These are phyloP conservation scores for Mythimna lalbum DNA, from an alignment of 2,888 invertebrate genomes.

Conservation along the genomic window DNA sequence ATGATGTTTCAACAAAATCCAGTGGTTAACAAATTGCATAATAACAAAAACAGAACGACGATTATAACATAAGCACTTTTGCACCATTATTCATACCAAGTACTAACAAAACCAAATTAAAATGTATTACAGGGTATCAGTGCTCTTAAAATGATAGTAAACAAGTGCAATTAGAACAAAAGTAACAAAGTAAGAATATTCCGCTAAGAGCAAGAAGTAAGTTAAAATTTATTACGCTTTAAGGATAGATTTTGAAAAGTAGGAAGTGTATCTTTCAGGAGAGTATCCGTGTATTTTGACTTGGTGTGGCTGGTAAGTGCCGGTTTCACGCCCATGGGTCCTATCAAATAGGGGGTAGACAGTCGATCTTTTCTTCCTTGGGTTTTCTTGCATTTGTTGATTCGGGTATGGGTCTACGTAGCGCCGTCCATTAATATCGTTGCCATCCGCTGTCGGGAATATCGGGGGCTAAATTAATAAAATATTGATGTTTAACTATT, in stretches of 20 bases:
- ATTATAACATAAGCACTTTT: conserved; percentile 32
- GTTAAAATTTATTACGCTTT: conserved; percentile 68
- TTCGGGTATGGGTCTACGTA: conserved; percentile 88
- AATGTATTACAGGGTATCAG: conserved; percentile 16
- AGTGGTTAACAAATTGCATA: conserved; percentile 50
- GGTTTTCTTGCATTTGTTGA: conserved; percentile 86
- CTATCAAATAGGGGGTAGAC: conserved; percentile 78
- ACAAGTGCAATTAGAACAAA: conserved; percentile 45
- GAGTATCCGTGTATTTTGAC: conserved; percentile 81
- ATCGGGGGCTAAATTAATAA: conserved; percentile 85
- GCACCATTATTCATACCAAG: conserved; percentile 20
- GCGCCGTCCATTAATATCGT: conserved; percentile 84
- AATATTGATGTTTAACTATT: conserved; percentile 71
- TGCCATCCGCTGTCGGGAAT: conserved; percentile 89
- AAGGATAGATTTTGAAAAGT: conserved; percentile 77
- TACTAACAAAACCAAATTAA: conserved; percentile 26
- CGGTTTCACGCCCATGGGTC: conserved; percentile 69
- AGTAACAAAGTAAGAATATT: conserved; percentile 35
- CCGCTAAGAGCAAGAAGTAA: conserved; percentile 61
- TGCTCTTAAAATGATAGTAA: conserved; percentile 29
- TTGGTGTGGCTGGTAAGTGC: conserved; percentile 72
- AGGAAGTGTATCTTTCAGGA: conserved; percentile 85
- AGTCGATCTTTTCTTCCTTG: conserved; percentile 84
- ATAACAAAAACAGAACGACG: conserved; percentile 59
- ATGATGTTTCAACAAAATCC: conserved; percentile 49